phyloP scores from a whole-genome alignment of 2,888 invertebrate species.

The Aspidiotus destructor region DNA sequence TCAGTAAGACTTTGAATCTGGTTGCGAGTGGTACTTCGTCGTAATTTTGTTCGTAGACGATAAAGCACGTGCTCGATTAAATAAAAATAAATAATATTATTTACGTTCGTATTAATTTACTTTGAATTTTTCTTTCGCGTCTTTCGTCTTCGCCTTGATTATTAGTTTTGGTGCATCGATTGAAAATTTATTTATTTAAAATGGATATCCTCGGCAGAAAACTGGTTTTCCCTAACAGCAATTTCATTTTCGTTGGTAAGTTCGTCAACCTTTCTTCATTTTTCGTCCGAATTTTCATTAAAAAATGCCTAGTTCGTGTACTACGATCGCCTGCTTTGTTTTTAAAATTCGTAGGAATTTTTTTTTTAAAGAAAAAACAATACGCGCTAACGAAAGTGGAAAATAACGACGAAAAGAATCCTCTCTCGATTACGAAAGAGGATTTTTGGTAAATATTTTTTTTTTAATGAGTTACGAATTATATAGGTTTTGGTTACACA shows the following conservation, averaged over 20 bases:
- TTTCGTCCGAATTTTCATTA: neutral
- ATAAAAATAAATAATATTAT: neutral
- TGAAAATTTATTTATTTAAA: neutral
- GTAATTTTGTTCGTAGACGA: constrained; percentile 20
- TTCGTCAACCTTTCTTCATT: constrained; percentile 6
- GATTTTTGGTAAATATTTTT: too few relatives aligned
- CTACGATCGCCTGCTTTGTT: too few relatives aligned
- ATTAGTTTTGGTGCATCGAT: constrained; percentile 2
- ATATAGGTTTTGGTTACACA: too few relatives aligned
- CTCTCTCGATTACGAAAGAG: too few relatives aligned
- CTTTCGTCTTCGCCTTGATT: neutral
- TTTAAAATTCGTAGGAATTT: too few relatives aligned
- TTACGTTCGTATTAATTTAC: neutral
- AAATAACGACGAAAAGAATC: too few relatives aligned
- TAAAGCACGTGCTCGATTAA: constrained; percentile 19
- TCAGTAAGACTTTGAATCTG: neutral
- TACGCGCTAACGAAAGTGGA: too few relatives aligned
- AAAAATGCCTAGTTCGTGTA: too few relatives aligned
- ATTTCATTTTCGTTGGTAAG: constrained; percentile 20
- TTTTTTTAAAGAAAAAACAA: too few relatives aligned
- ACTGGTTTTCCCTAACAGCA: neutral
- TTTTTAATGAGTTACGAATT: too few relatives aligned
- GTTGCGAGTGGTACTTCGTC: constrained; percentile 1
- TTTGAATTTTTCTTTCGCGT: neutral
- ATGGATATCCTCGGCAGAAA: constrained; percentile 9